Base-by-base conservation (phyloP, 2,113 vertebrate species). In the Chaetura pelagica region DNA sequence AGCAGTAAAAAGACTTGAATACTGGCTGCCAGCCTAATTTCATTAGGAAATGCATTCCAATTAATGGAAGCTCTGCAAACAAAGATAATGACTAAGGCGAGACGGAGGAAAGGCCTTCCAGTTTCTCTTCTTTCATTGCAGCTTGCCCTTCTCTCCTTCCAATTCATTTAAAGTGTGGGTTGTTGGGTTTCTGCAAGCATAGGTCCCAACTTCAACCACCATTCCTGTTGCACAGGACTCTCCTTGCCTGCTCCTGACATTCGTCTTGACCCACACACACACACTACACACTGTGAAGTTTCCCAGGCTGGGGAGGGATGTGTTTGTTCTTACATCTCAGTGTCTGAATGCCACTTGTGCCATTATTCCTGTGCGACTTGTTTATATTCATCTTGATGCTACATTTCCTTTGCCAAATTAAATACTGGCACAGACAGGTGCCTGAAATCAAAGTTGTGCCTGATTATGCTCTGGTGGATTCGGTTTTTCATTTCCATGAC, bases 11-110 rank as follows among this genome's bases (percentile, higher is more conserved):
- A 89, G 82, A 82, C 90, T 93, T 97, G 91, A 96, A 96, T 95
- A 85, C 94, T 97, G 97, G 97, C 95, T 93, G 76, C 82, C 52
- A 85, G 96, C 96, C 96, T 97, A 93, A 91, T 97, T 97, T 97
- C 89, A 96, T 97, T 97, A 97, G 94, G 89, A 96, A 96, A 97
- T 96, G 89, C 89, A 93, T 96, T 94, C 87, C 91, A 96, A 87
- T 96, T 97, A 96, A 97, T 97, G 95, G 96, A 94, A 97, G 92
- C 89, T 90, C 96, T 97, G 96, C 88, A 95, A 94, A 93, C 89
- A 93, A 93, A 96, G 94, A 97, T 97, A 97, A 96, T 96, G 97
- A 95, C 92, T 64, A 91, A 88, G 76, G 94, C 57, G 20, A 97
- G 91, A 91, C 79, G 61, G 64, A 94, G 92, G 84, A 94, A 96